Evolutionary conservation across 2,797 vertebrate species (phyloP).

Genomic region (Channa striata): DNA sequence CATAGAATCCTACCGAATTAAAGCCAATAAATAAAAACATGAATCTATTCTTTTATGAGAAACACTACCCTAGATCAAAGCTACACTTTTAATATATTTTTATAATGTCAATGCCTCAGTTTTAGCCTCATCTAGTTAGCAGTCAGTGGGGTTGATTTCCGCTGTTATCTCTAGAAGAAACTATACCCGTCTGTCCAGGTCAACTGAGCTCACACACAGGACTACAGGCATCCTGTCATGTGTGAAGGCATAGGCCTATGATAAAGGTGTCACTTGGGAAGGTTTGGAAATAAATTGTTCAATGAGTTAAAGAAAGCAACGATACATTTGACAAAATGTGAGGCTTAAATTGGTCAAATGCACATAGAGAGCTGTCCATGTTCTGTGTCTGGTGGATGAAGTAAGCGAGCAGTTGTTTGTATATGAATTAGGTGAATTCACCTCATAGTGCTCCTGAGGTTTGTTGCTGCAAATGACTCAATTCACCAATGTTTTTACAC

Average conservation of each 20-base stretch:
- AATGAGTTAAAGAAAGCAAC: background rate
- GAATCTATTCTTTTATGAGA: background rate
- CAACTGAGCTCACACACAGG: background rate
- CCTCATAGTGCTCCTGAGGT: background rate
- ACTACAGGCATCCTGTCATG: background rate
- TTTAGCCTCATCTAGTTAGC: background rate
- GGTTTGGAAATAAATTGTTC: background rate
- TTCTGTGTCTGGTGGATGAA: too few relatives aligned
- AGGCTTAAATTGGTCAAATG: background rate
- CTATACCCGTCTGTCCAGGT: background rate
- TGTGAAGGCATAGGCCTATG: background rate
- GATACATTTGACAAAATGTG: background rate
- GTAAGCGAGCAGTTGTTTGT: too few relatives aligned
- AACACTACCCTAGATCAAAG: background rate
- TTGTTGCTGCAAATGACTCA: background rate
- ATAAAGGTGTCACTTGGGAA: background rate
- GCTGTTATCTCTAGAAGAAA: background rate
- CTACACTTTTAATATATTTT: background rate
- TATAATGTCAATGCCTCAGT: background rate
- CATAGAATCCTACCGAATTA: background rate
- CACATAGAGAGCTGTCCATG: background rate
- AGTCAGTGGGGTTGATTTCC: background rate
- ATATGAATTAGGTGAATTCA: too few relatives aligned
- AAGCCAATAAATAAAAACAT: background rate
- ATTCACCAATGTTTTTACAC: background rate